Base-by-base conservation (phyloP, 2,113 vertebrate genomes). In the Aptenodytes forsteri region DNA sequence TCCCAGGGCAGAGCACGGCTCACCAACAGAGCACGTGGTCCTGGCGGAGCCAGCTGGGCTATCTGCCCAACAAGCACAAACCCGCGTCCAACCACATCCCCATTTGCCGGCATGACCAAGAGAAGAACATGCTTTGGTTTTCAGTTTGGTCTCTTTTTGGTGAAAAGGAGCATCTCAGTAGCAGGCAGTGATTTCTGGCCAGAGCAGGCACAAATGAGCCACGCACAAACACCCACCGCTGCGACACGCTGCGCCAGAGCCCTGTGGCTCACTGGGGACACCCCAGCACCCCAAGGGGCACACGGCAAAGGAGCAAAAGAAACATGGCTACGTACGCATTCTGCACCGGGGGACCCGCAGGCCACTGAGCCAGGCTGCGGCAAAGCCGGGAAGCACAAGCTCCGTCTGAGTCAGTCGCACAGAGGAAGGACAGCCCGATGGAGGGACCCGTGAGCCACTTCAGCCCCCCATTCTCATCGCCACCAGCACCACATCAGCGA, bases 71-170 rank as follows among this genome's bases (percentile, higher is more conserved):
- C 0, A 2, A 32, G n/a, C 81, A 40, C 44, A 65, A n/a, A 34
- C 30, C 26, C 5, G 2, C 5, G 7, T 11, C 7, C 30, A 66
- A 15, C 34, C 81, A 40, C 32, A 21, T 7, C 73, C 83, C 50
- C 27, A 2, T 9, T 21, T 32, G 0, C 62, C 1, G 0, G 30
- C 49, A 42, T 0, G 2, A 29, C 36, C 46, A 32, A 36, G 12
- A 80, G 29, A 46, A 72, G 2, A 72, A 49, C 2, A 49, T 0
- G 1, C 49, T 59, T 58, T 5, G 1, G 7, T 7, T 79, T 59
- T n/a, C 71, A 50, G 62, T 9, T 64, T 20, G 32, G 14, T 29
- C 30, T 73, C 42, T 49, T 36, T 36, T 61, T 61, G 58, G n/a
- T 36, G 32, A 46, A 75, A 59, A 65, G 49, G 7, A 14, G 12